These are phyloP conservation scores for Clunio marinus DNA, from an alignment of 2,888 invertebrate species.

Conservation along the genomic window DNA sequence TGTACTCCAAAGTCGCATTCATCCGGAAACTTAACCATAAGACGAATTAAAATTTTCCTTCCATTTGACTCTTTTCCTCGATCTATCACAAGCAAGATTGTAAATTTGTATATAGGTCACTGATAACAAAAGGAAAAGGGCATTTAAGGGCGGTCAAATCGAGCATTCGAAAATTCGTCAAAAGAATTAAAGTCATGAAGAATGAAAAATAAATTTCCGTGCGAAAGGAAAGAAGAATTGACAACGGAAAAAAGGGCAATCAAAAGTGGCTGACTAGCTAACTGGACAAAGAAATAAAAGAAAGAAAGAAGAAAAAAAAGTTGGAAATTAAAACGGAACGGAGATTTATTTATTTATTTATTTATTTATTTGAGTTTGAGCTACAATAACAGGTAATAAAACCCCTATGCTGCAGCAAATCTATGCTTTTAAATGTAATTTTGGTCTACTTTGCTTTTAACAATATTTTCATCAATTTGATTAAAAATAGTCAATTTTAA, in stretches of 20 bases:
- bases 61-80: neutral
- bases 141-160: neutral
- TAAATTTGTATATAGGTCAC: neutral
- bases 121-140: neutral
- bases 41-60: neutral
- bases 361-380: too few species aligned
- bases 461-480: too few species aligned
- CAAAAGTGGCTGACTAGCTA: neutral
- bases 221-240: neutral
- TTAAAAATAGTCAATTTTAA: too few species aligned
- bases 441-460: too few species aligned
- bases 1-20: neutral
- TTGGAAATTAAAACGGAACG: constrained; percentile 25
- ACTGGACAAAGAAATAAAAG: neutral
- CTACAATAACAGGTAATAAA: too few species aligned
- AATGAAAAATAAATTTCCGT: neutral
- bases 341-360: too few species aligned
- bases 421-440: too few species aligned
- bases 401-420: too few species aligned
- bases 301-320: neutral
- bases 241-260: constrained; percentile 9
- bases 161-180: constrained; percentile 5
- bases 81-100: too few species aligned
- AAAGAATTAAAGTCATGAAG: constrained; percentile 5
- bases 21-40: neutral